A percentile compares a stretch with the other conserved stretches of the same genome.
These are phyloP conservation scores for Madoqua kirkii DNA, from an alignment of 2,113 vertebrate species.

Conservation along the genomic window DNA sequence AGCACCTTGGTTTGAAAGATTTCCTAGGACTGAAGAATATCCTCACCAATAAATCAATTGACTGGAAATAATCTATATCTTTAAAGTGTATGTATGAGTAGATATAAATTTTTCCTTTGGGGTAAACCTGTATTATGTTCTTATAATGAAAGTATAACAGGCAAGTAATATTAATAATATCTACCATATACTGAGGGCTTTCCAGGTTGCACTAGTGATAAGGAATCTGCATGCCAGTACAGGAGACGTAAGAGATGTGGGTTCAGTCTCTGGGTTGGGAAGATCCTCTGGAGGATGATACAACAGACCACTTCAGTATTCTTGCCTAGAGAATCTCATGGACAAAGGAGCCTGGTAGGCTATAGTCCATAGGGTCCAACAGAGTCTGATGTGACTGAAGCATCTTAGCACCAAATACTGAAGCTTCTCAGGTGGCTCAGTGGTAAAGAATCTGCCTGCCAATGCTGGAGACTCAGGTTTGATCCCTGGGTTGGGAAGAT, in stretches of 20 bases:
- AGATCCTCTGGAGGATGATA: not conserved
- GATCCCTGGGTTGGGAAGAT: not conserved
- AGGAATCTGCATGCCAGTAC: not conserved
- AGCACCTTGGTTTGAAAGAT: not conserved
- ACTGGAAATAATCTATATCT: not conserved
- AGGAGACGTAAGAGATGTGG: not conserved
- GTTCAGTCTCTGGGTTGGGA: not conserved
- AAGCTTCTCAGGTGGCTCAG: not conserved
- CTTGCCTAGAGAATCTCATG: not conserved
- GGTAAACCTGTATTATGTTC: not conserved
- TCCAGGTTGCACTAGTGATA: not conserved
- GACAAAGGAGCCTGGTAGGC: not conserved
- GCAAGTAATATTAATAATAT: not conserved
- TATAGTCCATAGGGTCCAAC: not conserved
- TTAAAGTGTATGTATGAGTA: not conserved
- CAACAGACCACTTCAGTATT: not conserved
- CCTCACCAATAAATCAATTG: not conserved
- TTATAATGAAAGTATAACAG: conserved; percentile 3
- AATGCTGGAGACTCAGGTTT: not conserved
- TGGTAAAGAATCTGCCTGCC: not conserved
- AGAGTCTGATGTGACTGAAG: not conserved
- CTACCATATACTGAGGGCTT: not conserved
- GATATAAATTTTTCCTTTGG: not conserved
- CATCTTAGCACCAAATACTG: not conserved
- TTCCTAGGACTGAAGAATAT: not conserved